Evolutionary conservation across 1,140 invertebrate species (phyloP), one percentile per base, ranked within the genome.

Genomic region (Magallana ariakensis): DNA sequence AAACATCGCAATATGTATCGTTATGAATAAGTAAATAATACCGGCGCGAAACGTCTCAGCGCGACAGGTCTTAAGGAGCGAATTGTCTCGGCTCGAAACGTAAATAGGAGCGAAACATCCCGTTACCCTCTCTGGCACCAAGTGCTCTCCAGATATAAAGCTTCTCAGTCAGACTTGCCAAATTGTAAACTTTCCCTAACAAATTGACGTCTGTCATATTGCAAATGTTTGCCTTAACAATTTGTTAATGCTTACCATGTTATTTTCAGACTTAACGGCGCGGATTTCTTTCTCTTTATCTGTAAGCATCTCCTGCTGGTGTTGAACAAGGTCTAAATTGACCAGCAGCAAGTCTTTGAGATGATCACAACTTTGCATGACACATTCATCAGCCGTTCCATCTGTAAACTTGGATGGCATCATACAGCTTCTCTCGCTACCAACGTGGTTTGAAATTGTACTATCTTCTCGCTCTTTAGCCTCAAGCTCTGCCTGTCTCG

Each of bases 251-350:
- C 89, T 90, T 89, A 92, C 92, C 46, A 87, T 85, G 53, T 91
- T 88, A 60, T 90, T 91, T 70, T 90, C 92, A 11, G 85, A 33
- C 70, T 82, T 88, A 1, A 92, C 82, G 53, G 82, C 46, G 57
- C 87, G 87, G 8, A 92, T 90, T 89, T 92, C 91, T 58, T 89
- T 90, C 84, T 92, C 91, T 87, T 91, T 92, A 22, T 87, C 85
- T 1, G 84, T 80, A 0, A 92, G 11, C 80, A 92, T 62, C 53
- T 92, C 90, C 66, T 92, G 90, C 82, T 92, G 92, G 83, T 91
- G 91, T 81, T 92, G 91, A 84, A 91, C 91, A 46, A 92, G 86
- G 85, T 92, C 92, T 16, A 91, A 80, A 83, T 92, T 90, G 26
- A 90, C 83, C 82, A 92, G 58, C 53, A 92, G 80, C 22, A 92